These are phyloP conservation scores for Tetragonula carbonaria DNA, from an alignment of 2,888 invertebrate species.

Conservation along the genomic window DNA sequence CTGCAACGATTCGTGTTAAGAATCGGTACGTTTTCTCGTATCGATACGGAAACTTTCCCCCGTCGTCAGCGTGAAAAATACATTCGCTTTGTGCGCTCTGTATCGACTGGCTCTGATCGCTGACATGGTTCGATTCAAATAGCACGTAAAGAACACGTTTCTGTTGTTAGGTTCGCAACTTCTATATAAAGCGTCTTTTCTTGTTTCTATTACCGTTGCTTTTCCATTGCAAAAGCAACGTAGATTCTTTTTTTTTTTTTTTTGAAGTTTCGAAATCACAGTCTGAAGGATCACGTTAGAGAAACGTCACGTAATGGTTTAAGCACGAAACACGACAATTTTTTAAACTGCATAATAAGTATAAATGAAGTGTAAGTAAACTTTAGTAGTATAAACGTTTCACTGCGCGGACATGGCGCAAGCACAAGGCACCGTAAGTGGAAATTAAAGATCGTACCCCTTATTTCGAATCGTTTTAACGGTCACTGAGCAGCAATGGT, in stretches of 20 bases:
- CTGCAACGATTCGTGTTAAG: neutral
- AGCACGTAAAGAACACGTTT: conserved; percentile 25
- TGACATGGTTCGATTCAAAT: conserved; percentile 34
- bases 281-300: neutral
- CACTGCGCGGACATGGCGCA: neutral
- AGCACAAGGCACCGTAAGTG: too few relatives aligned
- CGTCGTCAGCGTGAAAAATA: conserved; percentile 32
- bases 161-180: conserved; percentile 9
- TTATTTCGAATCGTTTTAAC: neutral
- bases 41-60: conserved; percentile 41
- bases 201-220: neutral
- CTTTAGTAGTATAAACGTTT: neutral
- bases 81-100: conserved; percentile 4
- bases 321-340: too few relatives aligned
- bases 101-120: conserved; percentile 32
- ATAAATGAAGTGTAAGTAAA: too few relatives aligned
- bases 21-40: conserved; percentile 48
- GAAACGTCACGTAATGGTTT: neutral
- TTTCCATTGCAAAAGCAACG: neutral
- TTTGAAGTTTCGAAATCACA: neutral
- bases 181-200: neutral
- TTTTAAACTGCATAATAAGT: neutral
- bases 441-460: neutral
- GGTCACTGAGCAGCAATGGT: neutral
- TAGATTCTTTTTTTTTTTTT: too few relatives aligned